Evolutionary conservation across 2,888 invertebrate species (phyloP), one percentile per base, ranked within the genome.

Genomic region (Ceriagrion tenellum): DNA sequence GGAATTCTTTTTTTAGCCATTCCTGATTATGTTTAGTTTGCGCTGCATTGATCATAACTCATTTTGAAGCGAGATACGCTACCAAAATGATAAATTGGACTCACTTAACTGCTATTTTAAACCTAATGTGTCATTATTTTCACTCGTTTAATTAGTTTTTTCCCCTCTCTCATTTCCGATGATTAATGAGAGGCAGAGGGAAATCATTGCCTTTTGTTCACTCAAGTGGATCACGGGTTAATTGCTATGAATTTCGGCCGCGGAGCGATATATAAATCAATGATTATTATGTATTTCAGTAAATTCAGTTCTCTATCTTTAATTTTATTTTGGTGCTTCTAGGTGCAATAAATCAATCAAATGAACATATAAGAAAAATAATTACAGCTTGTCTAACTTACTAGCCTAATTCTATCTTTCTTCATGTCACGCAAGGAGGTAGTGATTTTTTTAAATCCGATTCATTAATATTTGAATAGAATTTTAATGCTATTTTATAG

Each of bases 11-110:
- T 81, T 81, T 59, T 59, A 1, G n/a, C 13, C 59, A 2, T 59
- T 18, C 35, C 30, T 81, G 81, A 35, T 81, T 81, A 35, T 81
- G 81, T 81, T 81, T 81, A 81, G 30, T 16, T 35, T 30, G 81
- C 35, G 16, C 81, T 81, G 35, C 81, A 81, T 81, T 81, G 35
- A 81, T 81, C 81, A 81, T 81, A 81, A 81, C 81, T 35, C 81
- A 30, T 81, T 81, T 26, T 18, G 30, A 35, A 16, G 0, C 3
- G 35, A 35, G 35, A 81, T 18, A 81, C 81, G 26, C 35, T 35
- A 35, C 81, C 16, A 35, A 0, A 35, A 26, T 81, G 81, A 81
- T 81, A 81, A 81, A 81, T 81, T 30, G 81, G 35, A 18, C 81
- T 81, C 81, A 35, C 35, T 81, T 81, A 81, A 81, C 81, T 81